Evolutionary conservation across 2,888 invertebrate genomes (phyloP), one percentile per base, ranked within the genome.

Genomic region (Eristalis pertinax): DNA sequence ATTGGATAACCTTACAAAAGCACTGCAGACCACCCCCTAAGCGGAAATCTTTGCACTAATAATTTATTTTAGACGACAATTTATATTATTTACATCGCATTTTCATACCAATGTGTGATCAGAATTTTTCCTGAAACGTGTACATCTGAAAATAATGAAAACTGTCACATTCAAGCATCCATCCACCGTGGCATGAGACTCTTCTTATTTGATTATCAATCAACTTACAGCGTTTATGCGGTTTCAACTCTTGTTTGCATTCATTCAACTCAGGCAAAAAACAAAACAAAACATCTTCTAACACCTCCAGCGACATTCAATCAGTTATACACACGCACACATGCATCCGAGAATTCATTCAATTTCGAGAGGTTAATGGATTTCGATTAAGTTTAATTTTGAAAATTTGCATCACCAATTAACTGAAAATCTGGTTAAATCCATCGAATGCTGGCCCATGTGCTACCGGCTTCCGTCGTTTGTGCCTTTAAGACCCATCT

Each of bases 371-470:
- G 50, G 19, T 70, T 81, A 80, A 81, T 75, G 69, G 74, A 75
- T 58, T 69, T 75, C 81, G 69, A 74, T 73, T 73, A 62, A 68
- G 29, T 79, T 79, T 60, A 72, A 79, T 75, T 80, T 80, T 1
- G 50, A 50, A 67, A 80, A 80, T 80, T 80, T 80, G 73, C 80
- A 74, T 80, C 80, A 73, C 67, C 73, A 74, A 73, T 80, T 80
- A 63, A 74, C 74, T 69, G 60, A 50, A 58, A 67, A 80, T 80
- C 65, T 65, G 56, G 58, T 73, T 65, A 74, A 50, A 73, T 15
- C 58, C 32, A 74, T 69, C 56, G 63, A 69, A 50, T 68, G 63
- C 35, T 8, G 50, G 1, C 58, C 69, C 64, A 24, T 41, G 41
- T 41, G 8, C 50, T 32, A 50, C 35, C 11, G 73, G 29, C 70